Evolutionary conservation across 2,888 invertebrate species (phyloP).

Genomic region (Catocala nupta): DNA sequence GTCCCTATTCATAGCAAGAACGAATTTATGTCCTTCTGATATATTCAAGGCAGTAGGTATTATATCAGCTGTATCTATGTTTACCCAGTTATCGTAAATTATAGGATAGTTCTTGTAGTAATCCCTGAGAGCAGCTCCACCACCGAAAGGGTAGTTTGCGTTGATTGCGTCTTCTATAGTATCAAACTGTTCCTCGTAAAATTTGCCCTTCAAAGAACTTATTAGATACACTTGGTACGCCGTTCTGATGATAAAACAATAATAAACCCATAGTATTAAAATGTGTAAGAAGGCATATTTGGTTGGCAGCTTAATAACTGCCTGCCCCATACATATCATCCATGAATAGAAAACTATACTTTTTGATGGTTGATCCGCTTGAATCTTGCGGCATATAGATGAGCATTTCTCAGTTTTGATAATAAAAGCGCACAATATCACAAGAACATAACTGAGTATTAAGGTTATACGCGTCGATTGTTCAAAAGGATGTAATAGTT

Average conservation of each 20-base stretch:
- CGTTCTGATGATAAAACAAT: slow-evolving; percentile 73
- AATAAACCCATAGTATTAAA: slow-evolving; percentile 72
- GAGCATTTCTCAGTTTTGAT: slow-evolving; percentile 56
- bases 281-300: slow-evolving; percentile 62
- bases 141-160: slow-evolving; percentile 69
- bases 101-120: slow-evolving; percentile 66
- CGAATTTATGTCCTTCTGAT: slow-evolving; percentile 66
- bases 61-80: slow-evolving; percentile 58
- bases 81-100: slow-evolving; percentile 67
- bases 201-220: slow-evolving; percentile 68
- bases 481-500: slow-evolving; percentile 71
- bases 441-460: slow-evolving; percentile 59
- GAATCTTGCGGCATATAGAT: slow-evolving; percentile 38
- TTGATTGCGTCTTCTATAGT: slow-evolving; percentile 68
- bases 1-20: slow-evolving; percentile 68
- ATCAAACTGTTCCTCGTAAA: slow-evolving; percentile 61
- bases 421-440: slow-evolving; percentile 59
- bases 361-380: slow-evolving; percentile 38
- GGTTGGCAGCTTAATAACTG: slow-evolving; percentile 61
- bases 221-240: slow-evolving; percentile 76
- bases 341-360: slow-evolving; percentile 67
- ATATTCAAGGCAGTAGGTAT: slow-evolving; percentile 56
- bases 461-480: slow-evolving; percentile 60
- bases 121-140: slow-evolving; percentile 69
- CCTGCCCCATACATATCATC: slow-evolving; percentile 75